Evolutionary conservation across 1,140 invertebrate species (phyloP), one percentile per base, ranked within the genome.

Genomic region (Agrypnia vestita): DNA sequence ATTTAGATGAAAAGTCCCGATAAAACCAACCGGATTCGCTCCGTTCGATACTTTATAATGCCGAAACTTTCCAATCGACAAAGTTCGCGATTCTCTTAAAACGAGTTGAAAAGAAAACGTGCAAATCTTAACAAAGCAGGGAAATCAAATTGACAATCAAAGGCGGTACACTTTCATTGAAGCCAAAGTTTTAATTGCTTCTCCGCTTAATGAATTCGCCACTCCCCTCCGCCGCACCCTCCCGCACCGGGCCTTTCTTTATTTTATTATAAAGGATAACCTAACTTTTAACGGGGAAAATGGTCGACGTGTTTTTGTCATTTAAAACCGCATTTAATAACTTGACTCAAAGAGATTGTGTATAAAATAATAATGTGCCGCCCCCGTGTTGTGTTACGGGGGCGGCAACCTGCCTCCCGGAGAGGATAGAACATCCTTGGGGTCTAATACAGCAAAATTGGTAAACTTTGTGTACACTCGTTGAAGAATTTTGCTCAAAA

Each of bases 1-100:
- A 75, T 46, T 61, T 75, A 75, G 73, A 75, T 75, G 53, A 61
- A 61, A 75, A 56, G 73, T 75, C 56, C 9, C 73, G 73, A 75
- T 75, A 75, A 59, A 75, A 46, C 53, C 12, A 59, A 44, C 56
- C 44, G 35, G 44, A 61, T 75, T 19, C 53, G 15, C 13, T 47
- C 44, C 55, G 9, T 17, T 75, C 15, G 51, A 75, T 75, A 75
- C 53, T 61, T 75, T 61, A 61, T 75, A 75, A 75, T 59, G 59
- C 53, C 15, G 35, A 75, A 75, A 75, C 53, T 75, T 75, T 75
- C 55, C 73, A 75, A 75, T 59, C 43, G 55, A 46, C 73, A 59
- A 75, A 75, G 53, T 75, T 75, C 44, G 25, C 47, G 17, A 21
- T 46, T 43, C 11, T 61, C 13, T 73, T 35, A 55, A 55, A 73